Conservation (phyloP, 2,888 invertebrate species). For the Drosophila pseudotakahashii region DNA sequence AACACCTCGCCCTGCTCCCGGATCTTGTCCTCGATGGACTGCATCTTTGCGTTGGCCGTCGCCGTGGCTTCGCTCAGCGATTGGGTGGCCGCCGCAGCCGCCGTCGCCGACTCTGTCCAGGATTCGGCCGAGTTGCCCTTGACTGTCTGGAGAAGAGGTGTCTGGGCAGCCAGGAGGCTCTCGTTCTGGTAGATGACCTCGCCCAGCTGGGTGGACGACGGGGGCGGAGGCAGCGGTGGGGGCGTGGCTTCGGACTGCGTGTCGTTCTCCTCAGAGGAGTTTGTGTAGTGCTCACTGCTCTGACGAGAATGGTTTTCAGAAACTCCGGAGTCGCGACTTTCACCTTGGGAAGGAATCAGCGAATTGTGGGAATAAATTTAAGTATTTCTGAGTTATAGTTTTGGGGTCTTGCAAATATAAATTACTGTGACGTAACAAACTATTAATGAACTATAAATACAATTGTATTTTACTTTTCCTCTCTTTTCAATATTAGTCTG, state of each 20-base stretch:
- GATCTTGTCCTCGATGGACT: conserved; percentile 87
- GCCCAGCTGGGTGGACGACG: conserved; percentile 37
- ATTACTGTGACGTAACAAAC: too few relatives aligned
- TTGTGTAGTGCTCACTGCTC: conserved; percentile 91
- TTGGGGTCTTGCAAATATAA: too few relatives aligned
- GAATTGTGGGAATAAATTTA: too few relatives aligned
- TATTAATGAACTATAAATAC: too few relatives aligned
- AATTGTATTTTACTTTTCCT: too few relatives aligned
- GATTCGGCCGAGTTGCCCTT: conserved; percentile 81
- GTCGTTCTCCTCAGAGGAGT: conserved; percentile 89
- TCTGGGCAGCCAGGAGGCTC: conserved; percentile 71
- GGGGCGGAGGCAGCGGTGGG: conserved; percentile 60
- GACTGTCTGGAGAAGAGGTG: conserved; percentile 78
- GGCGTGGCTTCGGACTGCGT: conserved; percentile 83
- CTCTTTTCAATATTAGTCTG: too few relatives aligned
- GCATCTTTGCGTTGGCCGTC: conserved; percentile 85
- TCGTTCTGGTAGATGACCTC: conserved; percentile 79
- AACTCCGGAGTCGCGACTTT: conserved; percentile 92
- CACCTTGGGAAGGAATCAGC: conserved; percentile 80
- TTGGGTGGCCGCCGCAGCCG: conserved; percentile 82
- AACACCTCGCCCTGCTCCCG: conserved; percentile 90
- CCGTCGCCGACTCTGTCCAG: conserved; percentile 82
- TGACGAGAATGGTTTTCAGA: conserved; percentile 91
- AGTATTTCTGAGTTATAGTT: too few relatives aligned
- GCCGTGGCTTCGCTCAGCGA: conserved; percentile 84